phyloP scores from a whole-genome alignment of 2,113 vertebrate species.

The Saguinus imperator region DNA sequence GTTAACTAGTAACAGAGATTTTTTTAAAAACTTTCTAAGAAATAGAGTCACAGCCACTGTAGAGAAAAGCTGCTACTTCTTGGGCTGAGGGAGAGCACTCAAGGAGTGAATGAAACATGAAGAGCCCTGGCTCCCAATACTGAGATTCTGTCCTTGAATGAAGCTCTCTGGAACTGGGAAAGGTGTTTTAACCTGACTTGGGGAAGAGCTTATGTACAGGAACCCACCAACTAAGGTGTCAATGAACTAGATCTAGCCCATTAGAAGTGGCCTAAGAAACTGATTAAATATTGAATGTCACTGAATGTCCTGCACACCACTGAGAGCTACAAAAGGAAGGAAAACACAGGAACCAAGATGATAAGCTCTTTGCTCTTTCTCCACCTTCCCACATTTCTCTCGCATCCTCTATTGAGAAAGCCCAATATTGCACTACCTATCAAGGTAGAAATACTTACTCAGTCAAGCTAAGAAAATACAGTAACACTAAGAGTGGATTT shows the following conservation, averaged over 20 bases:
- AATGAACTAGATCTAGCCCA: neutral
- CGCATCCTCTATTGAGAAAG: neutral
- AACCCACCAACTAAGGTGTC: neutral
- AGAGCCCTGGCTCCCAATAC: neutral
- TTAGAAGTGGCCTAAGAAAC: neutral
- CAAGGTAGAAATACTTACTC: neutral
- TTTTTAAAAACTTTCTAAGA: neutral
- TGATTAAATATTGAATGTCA: neutral
- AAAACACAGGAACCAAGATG: neutral
- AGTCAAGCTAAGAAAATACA: neutral
- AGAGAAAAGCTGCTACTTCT: neutral
- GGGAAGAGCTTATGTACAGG: neutral
- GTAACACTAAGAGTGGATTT: neutral
- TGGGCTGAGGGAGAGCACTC: neutral
- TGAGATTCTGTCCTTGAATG: neutral
- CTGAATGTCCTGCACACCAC: neutral
- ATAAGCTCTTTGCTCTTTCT: neutral
- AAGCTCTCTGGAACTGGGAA: neutral
- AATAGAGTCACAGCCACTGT: neutral
- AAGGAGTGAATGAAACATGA: neutral
- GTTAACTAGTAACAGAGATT: neutral
- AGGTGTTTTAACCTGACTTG: accelerated
- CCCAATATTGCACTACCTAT: neutral
- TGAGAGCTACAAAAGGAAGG: neutral
- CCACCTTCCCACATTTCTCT: neutral